These are phyloP conservation scores for Aphidius colemani DNA, from an alignment of 2,888 invertebrate species.

Conservation along the genomic window DNA sequence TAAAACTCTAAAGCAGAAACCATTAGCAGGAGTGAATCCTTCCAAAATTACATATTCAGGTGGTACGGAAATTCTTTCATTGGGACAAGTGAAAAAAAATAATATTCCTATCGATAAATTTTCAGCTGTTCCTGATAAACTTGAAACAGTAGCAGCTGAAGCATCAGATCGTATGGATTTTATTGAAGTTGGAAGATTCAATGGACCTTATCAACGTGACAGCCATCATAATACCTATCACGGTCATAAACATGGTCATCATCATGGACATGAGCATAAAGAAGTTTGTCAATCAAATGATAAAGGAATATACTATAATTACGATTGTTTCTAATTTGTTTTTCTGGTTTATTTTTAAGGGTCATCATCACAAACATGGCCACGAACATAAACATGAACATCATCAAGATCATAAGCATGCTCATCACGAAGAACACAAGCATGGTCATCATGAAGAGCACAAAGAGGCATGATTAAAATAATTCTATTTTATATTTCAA, in stretches of 20 bases:
- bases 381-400: constrained; percentile 46
- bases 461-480: constrained; percentile 40
- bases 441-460: constrained; percentile 41
- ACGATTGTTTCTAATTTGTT: too few relatives aligned
- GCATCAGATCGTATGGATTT: constrained; percentile 1
- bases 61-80: not conserved
- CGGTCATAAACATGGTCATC: constrained; percentile 40
- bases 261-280: constrained; percentile 33
- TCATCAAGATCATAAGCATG: constrained; percentile 35
- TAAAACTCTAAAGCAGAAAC: constrained; percentile 44
- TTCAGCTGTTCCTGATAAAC: constrained; percentile 23
- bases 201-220: constrained; percentile 38
- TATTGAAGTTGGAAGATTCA: constrained; percentile 32
- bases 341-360: not conserved
- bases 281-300: constrained; percentile 32
- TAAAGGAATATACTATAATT: too few relatives aligned
- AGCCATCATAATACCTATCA: constrained; percentile 30
- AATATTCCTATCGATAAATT: constrained; percentile 27
- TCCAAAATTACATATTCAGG: not conserved
- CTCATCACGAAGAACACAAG: constrained; percentile 40
- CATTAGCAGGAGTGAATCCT: constrained; percentile 35
- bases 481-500: constrained; percentile 24
- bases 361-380: constrained; percentile 36
- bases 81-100: constrained; percentile 25
- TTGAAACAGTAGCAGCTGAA: constrained; percentile 21